Evolutionary conservation across 2,113 vertebrate genomes (phyloP).

Genomic region (Baryphthengus martii): DNA sequence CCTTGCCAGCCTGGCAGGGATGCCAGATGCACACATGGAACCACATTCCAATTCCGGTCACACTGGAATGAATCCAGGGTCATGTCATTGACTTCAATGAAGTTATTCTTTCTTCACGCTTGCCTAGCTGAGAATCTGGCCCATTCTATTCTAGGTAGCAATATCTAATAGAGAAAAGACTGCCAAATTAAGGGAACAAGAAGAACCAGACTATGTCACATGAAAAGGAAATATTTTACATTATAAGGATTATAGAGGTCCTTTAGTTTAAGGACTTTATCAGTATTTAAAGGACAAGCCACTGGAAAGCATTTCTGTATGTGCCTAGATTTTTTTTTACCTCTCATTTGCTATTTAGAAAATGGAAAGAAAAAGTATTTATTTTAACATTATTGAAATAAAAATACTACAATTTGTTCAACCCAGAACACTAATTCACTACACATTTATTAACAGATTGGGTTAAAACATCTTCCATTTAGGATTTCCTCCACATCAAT

Average conservation of each 20-base stretch:
- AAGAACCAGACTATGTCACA: background rate
- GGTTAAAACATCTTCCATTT: background rate
- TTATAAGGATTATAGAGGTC: background rate
- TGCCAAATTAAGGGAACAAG: background rate
- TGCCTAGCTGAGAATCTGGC: constrained; percentile 1
- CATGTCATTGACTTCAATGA: constrained; percentile 12
- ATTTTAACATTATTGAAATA: background rate
- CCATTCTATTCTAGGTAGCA: background rate
- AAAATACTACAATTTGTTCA: background rate
- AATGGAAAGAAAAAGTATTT: background rate
- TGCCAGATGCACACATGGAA: background rate
- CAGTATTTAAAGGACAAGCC: background rate
- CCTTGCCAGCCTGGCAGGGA: background rate
- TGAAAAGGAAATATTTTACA: background rate
- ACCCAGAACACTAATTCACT: background rate
- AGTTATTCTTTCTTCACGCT: constrained; percentile 1
- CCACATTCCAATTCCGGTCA: constrained; percentile 11
- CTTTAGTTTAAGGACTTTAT: background rate
- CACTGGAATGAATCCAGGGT: background rate
- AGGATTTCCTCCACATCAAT: background rate
- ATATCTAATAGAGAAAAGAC: background rate
- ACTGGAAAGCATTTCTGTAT: background rate
- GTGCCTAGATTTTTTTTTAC: background rate
- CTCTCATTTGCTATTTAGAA: background rate
- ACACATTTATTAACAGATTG: background rate